A percentile compares a stretch with the other conserved stretches of the same genome.
phyloP scores from a whole-genome alignment of 2,888 invertebrate genomes.

The Andrena trimmerana region DNA sequence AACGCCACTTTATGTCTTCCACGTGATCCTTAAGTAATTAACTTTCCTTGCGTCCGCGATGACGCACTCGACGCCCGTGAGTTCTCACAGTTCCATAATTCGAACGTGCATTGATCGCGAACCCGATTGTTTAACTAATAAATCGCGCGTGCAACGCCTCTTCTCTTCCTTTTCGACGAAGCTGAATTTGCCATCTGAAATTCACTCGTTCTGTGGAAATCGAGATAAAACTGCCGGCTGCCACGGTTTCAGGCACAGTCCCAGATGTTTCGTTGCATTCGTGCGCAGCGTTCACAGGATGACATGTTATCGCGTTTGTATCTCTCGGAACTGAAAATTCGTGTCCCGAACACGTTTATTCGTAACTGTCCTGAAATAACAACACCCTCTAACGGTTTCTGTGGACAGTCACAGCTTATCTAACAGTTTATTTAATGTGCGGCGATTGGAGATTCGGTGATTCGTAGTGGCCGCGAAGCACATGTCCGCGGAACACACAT shows the following conservation, averaged over 20 bases:
- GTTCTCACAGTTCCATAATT: neutral
- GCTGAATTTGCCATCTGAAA: no score
- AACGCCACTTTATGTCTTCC: slow-evolving; percentile 64
- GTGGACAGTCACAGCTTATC: slow-evolving; percentile 63
- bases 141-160: no score
- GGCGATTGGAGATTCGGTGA: slow-evolving; percentile 66
- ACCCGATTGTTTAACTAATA: no score
- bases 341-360: slow-evolving; percentile 48
- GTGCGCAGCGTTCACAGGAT: neutral
- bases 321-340: slow-evolving; percentile 21
- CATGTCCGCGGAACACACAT: neutral
- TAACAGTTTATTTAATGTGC: slow-evolving; percentile 71
- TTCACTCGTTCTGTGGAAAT: neutral
- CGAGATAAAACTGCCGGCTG: neutral
- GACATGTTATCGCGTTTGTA: slow-evolving; percentile 31
- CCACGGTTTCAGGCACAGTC: neutral
- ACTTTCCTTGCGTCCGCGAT: slow-evolving; percentile 10
- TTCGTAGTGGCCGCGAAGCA: slow-evolving; percentile 33
- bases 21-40: slow-evolving; percentile 61
- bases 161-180: neutral
- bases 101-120: neutral
- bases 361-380: slow-evolving; percentile 73
- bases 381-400: slow-evolving; percentile 55
- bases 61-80: no score
- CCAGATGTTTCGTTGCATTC: slow-evolving; percentile 25